phyloP scores from a whole-genome alignment of 92 coral and sea anemone species.

The Parazoanthus atlanticus region DNA sequence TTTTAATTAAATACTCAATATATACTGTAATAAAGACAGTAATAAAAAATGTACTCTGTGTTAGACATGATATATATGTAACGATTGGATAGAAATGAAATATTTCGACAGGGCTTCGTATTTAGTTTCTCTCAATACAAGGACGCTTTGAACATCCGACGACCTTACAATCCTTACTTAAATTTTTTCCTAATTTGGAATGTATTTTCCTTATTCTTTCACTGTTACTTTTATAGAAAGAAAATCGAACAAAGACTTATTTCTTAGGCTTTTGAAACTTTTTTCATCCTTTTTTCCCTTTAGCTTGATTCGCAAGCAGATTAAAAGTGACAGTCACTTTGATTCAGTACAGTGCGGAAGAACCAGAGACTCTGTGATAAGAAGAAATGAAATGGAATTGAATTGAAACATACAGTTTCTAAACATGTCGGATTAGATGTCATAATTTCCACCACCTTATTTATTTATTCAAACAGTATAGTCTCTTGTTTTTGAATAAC shows the following conservation, averaged over 20 bases:
- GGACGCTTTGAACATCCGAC: background rate
- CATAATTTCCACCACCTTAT: background rate
- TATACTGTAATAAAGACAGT: too few relatives aligned
- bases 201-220: background rate
- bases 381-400: background rate
- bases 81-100: background rate
- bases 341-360: background rate
- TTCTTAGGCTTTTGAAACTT: background rate
- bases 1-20: background rate
- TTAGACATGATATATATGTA: background rate
- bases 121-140: background rate
- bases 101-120: background rate
- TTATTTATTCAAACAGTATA: background rate
- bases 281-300: background rate
- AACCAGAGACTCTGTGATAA: background rate
- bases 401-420: background rate
- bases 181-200: background rate
- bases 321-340: background rate
- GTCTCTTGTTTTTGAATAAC: slow-evolving; percentile 12
- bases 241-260: too few relatives aligned
- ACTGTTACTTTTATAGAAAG: too few relatives aligned
- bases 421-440: background rate
- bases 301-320: too few relatives aligned
- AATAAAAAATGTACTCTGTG: too few relatives aligned
- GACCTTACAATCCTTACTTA: background rate